These are phyloP conservation scores for Danio jaintianensis DNA, from an alignment of 2,797 vertebrate species.

Conservation along the genomic window DNA sequence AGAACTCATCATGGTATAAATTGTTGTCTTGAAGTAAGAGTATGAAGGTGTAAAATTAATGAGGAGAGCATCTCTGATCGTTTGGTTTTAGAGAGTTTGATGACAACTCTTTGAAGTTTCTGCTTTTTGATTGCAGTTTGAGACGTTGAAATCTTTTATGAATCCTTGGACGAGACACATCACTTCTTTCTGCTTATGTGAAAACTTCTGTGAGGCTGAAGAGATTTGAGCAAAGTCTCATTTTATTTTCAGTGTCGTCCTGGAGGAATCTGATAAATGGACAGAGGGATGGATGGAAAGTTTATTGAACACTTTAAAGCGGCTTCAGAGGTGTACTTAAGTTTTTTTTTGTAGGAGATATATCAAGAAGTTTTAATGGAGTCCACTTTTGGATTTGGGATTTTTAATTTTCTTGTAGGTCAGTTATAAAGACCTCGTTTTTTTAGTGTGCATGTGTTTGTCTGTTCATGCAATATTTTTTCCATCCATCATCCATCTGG, in stretches of 20 bases:
- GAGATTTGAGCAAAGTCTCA: background rate
- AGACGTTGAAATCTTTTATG: background rate
- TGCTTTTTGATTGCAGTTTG: slow-evolving; percentile 1
- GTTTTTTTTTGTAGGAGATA: too few relatives aligned
- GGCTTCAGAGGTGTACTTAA: too few relatives aligned
- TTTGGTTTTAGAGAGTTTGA: background rate
- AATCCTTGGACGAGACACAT: background rate
- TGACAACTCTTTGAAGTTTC: background rate
- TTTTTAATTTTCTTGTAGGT: background rate
- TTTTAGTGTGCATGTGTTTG: background rate
- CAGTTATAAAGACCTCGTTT: background rate
- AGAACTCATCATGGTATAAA: background rate
- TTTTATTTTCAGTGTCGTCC: background rate
- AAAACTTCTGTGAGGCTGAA: background rate
- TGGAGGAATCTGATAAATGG: background rate
- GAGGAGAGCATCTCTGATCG: background rate
- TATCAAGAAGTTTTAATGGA: background rate
- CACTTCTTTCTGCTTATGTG: background rate
- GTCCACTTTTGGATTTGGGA: background rate
- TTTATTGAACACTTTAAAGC: background rate
- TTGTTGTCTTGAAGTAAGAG: background rate
- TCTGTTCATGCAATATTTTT: background rate
- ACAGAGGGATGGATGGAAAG: background rate
- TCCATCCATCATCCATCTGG: background rate
- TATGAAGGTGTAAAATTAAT: background rate